phyloP scores from a whole-genome alignment of 2,113 vertebrate genomes.

The Blennius ocellaris region DNA sequence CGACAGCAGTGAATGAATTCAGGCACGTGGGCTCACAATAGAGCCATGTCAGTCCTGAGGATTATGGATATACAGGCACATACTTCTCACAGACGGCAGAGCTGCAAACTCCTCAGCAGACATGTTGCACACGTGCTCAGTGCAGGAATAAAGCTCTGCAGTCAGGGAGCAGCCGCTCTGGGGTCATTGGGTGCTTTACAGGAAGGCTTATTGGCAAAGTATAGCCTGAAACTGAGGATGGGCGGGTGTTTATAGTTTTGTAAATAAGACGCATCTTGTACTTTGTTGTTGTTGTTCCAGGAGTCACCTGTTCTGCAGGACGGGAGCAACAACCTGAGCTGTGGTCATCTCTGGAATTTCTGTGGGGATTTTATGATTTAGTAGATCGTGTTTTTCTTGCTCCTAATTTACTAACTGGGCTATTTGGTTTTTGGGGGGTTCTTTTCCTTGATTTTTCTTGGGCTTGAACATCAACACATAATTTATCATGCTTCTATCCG shows the following conservation, averaged over 20 bases:
- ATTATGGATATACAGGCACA: neutral
- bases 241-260: neutral
- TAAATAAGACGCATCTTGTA: neutral
- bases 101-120: slow-evolving; percentile 4
- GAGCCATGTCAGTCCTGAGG: neutral
- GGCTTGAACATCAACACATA: too few relatives aligned
- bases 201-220: neutral
- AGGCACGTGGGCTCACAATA: neutral
- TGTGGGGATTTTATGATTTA: too few relatives aligned
- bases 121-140: slow-evolving; percentile 1
- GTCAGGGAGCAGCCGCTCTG: slow-evolving; percentile 2
- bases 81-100: neutral
- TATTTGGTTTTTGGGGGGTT: too few relatives aligned
- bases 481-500: too few relatives aligned
- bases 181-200: neutral
- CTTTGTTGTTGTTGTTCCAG: neutral
- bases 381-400: too few relatives aligned
- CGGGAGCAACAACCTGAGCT: too few relatives aligned
- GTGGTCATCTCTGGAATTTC: too few relatives aligned
- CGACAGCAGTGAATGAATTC: slow-evolving; percentile 13
- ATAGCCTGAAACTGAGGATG: neutral
- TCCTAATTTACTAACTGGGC: too few relatives aligned
- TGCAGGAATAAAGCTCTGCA: slow-evolving; percentile 12
- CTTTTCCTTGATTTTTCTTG: too few relatives aligned
- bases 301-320: too few relatives aligned